Base-by-base conservation (phyloP, 2,113 vertebrate genomes). In the Pelecanoides urinatrix region DNA sequence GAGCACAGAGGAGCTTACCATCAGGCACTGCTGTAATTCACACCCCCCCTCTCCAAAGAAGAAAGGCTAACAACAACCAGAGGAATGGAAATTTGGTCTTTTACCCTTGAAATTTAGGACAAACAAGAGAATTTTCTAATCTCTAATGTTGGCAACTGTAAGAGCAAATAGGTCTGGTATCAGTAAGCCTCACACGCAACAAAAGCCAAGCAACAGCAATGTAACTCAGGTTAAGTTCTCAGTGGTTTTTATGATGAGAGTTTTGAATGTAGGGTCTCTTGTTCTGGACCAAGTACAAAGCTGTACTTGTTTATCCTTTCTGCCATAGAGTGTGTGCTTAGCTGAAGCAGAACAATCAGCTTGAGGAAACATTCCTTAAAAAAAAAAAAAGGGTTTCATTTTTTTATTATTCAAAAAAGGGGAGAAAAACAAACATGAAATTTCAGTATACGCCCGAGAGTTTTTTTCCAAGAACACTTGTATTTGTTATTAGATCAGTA, bases 391-490 rank as follows among this genome's bases (percentile, higher is more conserved):
- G 19, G 3, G 32, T 66, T 92, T 91, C 73, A 82, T 74, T 97
- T 86, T 87, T 84, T 94, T 95, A 88, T 76, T 92, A 95, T 95
- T 97, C 93, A 97, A 96, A 98, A 96, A 87, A 93, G 78, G 83
- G 74, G 91, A 96, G 93, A 97, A 97, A 97, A 98, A 96, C 65
- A 97, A 97, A 97, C 94, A 96, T 72, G 45, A 68, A 86, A 73
- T 26, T 86, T 94, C 81, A 81, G 93, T 82, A 56, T 88, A 97
- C 95, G 61, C 97, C 97, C 92, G 16, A 83, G 71, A 84, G 42
- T 74, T 90, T 94, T 97, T 96, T 95, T 92, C 95, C 97, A 97
- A 97, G 96, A 98, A 97, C 94, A 97, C 30, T 96, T 86, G 16
- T 84, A 92, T 96, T 95, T 97, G 95, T 97, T 97, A 85, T 91